Evolutionary conservation across 2,888 invertebrate species (phyloP), one percentile per base, ranked within the genome.

Genomic region (Nasonia oneida): DNA sequence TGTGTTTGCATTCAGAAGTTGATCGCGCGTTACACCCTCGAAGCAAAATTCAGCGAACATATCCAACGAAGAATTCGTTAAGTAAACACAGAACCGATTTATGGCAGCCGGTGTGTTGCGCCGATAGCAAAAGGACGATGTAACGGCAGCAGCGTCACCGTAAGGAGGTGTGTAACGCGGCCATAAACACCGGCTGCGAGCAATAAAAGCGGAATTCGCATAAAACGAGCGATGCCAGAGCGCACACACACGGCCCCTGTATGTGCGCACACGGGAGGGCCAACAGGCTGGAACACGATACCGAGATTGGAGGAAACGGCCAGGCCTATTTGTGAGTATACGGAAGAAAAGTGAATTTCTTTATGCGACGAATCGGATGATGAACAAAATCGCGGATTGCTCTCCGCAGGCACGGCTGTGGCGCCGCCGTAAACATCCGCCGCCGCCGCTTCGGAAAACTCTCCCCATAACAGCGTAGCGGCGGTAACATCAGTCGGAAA

Each of bases 71-170:
- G 47, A 79, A 67, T 67, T 47, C 67, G 78, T 67, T 67, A 67
- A 61, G 33, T 14, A 64, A 64, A 64, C 57, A 57, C n/a, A 57
- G n/a, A 57, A 6, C n/a, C 67, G 81, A 87, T 87, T 87, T 86
- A 86, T 87, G 64, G 84, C 33, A 82, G 84, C 64, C 70, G 47
- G 83, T 57, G 29, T 64, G 83, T 57, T 67, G 3, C 42, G 84
- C 12, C 82, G 81, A 81, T 81, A 87, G 88, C 73, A 70, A 87
- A 86, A 81, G 82, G 86, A 86, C 83, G 86, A 87, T 87, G 82
- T 33, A 67, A 87, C 64, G 77, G 79, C 74, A 64, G 67, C 64
- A 18, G 67, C 39, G 73, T 57, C 78, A 57, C 73, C 50, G 75
- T 67, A 84, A 87, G 81, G 85, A 85, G 84, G 61, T 86, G 80